These are phyloP conservation scores for Hydrolagus colliei DNA, from an alignment of 2,797 vertebrate species.

Conservation along the genomic window DNA sequence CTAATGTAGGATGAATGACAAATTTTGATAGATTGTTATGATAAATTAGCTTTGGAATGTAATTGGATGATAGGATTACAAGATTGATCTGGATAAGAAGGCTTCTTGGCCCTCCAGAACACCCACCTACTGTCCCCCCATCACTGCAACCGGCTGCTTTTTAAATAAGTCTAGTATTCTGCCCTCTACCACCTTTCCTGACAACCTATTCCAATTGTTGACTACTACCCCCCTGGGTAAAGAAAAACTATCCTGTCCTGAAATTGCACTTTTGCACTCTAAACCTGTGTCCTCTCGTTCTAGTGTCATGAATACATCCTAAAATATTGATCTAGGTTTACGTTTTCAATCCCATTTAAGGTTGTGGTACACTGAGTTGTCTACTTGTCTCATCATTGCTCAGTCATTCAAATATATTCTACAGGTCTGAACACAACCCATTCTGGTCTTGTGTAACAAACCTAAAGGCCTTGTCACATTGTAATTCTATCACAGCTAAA, in stretches of 20 bases:
- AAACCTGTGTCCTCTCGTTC: too few relatives aligned
- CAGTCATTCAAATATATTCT: neutral
- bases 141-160: neutral
- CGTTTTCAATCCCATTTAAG: neutral
- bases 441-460: too few relatives aligned
- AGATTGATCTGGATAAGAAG: too few relatives aligned
- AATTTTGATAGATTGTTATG: neutral
- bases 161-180: neutral
- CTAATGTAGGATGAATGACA: neutral
- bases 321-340: neutral
- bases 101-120: too few relatives aligned
- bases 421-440: too few relatives aligned
- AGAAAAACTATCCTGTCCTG: neutral
- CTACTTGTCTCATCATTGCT: neutral
- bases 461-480: too few relatives aligned
- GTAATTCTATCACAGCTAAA: too few relatives aligned
- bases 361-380: neutral
- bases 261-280: neutral
- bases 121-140: neutral
- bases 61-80: too few relatives aligned
- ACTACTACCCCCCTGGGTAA: neutral
- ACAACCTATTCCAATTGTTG: neutral
- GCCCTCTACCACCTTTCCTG: neutral
- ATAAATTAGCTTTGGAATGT: neutral
- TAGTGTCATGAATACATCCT: too few relatives aligned